Percentiles rank a stretch among this genome's conserved stretches.
phyloP scores from a whole-genome alignment of 1,140 invertebrate genomes.

The Zeugodacus cucurbitae region DNA sequence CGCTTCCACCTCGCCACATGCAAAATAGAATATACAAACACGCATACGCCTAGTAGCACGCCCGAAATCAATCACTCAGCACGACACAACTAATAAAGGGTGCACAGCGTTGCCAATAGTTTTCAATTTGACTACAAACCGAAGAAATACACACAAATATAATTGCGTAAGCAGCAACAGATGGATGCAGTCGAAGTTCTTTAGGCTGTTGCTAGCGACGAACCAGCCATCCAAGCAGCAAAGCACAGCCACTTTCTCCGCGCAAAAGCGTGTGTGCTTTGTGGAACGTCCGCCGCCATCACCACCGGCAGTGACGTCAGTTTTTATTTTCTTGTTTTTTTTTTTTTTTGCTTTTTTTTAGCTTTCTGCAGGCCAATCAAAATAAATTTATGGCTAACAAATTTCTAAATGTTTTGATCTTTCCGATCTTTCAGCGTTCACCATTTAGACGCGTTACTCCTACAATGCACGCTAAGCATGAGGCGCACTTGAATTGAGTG shows the following conservation, averaged over 20 bases:
- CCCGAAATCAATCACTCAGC: not conserved
- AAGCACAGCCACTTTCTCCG: not conserved
- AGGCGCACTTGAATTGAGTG: not conserved
- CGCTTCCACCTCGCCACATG: not conserved
- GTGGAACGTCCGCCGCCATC: not conserved
- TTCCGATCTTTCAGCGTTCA: not conserved
- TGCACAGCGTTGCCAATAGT: not conserved
- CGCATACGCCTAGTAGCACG: not conserved
- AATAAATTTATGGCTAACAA: not conserved
- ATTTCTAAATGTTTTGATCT: constrained; percentile 2
- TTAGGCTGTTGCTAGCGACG: not conserved
- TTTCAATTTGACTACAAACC: not conserved
- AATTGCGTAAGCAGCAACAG: not conserved
- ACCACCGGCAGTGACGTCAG: not conserved
- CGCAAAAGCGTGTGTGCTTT: not conserved
- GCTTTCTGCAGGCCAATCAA: not conserved
- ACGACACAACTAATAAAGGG: not conserved
- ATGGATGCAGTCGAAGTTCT: not conserved
- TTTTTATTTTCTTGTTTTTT: not conserved
- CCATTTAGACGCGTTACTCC: not conserved
- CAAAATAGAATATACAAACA: not conserved
- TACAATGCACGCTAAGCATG: not conserved
- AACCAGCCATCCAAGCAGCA: not conserved
- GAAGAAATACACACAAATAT: not conserved
- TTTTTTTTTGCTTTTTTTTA: not conserved